A percentile compares a stretch with the other conserved stretches of the same genome.
These are phyloP conservation scores for Spea bombifrons DNA, from an alignment of 2,113 vertebrate genomes.

Conservation along the genomic window DNA sequence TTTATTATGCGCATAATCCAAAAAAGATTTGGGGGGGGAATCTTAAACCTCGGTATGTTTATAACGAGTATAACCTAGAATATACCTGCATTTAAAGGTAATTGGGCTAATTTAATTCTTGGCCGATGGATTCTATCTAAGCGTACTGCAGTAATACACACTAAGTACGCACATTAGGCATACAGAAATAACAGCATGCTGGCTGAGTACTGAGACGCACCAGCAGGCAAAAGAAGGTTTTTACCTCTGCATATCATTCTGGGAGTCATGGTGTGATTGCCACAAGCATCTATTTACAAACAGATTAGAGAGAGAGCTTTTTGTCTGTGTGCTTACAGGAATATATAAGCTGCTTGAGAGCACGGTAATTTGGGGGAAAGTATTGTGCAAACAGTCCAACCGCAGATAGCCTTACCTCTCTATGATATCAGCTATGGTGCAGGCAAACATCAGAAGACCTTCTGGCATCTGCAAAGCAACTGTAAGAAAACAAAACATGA, in stretches of 20 bases:
- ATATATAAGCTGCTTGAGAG: neutral
- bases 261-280: neutral
- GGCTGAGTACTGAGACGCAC: neutral
- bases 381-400: neutral
- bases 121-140: conserved; percentile 10
- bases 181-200: conserved; percentile 3
- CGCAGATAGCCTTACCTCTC: conserved; percentile 74
- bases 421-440: conserved; percentile 90
- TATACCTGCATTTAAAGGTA: conserved; percentile 11
- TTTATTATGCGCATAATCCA: neutral
- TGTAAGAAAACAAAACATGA: conserved; percentile 54
- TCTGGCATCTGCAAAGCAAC: conserved; percentile 97
- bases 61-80: neutral
- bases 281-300: neutral
- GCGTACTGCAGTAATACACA: neutral
- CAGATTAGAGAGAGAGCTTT: neutral
- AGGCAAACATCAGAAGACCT: conserved; percentile 95
- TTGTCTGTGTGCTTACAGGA: neutral
- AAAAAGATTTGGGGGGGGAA: neutral
- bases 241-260: neutral
- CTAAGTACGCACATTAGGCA: conserved; percentile 11
- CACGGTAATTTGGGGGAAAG: neutral
- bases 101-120: conserved; percentile 18
- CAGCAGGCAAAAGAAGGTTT: neutral
- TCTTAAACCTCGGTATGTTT: neutral